Evolutionary conservation across 2,888 invertebrate species (phyloP).

Genomic region (Oithona nana): DNA sequence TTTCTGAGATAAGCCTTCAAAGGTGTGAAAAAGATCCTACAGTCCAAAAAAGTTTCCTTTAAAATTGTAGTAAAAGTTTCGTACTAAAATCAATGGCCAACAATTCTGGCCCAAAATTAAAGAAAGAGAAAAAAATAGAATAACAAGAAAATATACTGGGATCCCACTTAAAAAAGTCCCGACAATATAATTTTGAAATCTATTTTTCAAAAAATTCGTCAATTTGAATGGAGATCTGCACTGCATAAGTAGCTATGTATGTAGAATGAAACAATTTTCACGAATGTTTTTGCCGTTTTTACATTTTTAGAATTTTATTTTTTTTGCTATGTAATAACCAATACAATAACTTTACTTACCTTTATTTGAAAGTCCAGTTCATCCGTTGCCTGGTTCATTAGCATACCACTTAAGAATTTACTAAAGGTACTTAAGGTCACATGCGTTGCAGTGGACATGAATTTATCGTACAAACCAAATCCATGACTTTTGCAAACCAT

Average conservation of each 20-base stretch:
- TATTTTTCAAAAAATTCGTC: background rate
- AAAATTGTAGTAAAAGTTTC: no score
- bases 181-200: no score
- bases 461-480: background rate
- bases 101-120: no score
- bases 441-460: background rate
- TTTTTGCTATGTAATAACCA: background rate
- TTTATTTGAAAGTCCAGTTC: background rate
- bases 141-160: no score
- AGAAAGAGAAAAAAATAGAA: no score
- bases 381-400: background rate
- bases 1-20: no score
- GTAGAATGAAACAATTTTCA: no score
- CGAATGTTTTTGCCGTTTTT: background rate
- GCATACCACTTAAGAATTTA: background rate
- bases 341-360: background rate
- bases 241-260: background rate
- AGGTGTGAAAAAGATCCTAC: no score
- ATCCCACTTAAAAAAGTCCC: no score
- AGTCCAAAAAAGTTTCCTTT: no score
- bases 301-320: background rate
- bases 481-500: background rate
- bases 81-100: no score
- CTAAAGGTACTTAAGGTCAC: background rate
- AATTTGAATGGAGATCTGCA: background rate